Evolutionary conservation across 1,140 invertebrate genomes (phyloP), one percentile per base, ranked within the genome.

Genomic region (Drosophila equinoxialis): DNA sequence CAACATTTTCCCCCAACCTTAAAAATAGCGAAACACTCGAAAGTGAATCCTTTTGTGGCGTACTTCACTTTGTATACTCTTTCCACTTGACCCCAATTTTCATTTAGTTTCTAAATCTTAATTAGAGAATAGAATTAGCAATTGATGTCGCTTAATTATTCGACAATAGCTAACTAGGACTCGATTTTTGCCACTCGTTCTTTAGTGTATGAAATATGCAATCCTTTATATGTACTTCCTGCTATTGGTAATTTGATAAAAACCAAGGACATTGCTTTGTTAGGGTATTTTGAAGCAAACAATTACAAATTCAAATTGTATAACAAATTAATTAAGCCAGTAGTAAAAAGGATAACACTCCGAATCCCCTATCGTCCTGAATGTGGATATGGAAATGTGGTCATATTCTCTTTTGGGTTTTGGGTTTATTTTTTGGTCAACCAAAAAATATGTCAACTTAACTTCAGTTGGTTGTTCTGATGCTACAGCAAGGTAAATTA

Each of bases 1-100:
- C 74, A 76, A 75, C 72, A 76, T 69, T 76, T 75, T 76, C 54
- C 65, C 75, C 75, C 74, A 69, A 59, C 65, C 65, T 23, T 23
- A 10, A 8, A 48, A 48, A 48, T 48, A 48, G 17, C 5, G 45
- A 51, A 23, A 23, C 17, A 51, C 7, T 17, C 10, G 10, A 17
- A 48, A 48, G 7, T 17, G 45, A 20, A 13, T 39, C 4, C 11
- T 39, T 13, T 39, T 13, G 14, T 48, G 6, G 2, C 7, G 7
- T 48, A 8, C 6, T 45, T 6, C 17, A 17, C 30, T 6, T 6
- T 6, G 42, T 45, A 45, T 45, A 45, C 42, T 6, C 42, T 45
- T 45, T 45, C 42, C n/a, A 45, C 10, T 45, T 6, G 30, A 30
- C 6, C 5, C 30, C 6, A 30, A 30, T 0, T 30, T 6, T 30